Percentiles rank a stretch among this genome's conserved stretches.
These are phyloP conservation scores for Rhinopomastus cyanomelas DNA, from an alignment of 2,113 vertebrate species.

Conservation along the genomic window DNA sequence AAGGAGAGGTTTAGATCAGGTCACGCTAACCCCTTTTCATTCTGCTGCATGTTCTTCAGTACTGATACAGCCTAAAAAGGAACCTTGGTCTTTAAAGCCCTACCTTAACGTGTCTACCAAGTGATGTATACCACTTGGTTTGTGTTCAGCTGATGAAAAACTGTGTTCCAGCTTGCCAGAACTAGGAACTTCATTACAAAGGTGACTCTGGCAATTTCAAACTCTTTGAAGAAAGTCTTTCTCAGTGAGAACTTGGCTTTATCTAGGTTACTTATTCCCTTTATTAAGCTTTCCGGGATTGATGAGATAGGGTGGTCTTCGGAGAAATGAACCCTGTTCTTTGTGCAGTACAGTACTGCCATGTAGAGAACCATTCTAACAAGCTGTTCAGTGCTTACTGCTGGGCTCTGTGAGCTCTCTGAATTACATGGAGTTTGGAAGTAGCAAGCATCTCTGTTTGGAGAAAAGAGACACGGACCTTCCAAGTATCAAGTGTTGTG, in stretches of 20 bases:
- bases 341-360: background rate
- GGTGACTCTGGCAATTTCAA: background rate
- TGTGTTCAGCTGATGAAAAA: background rate
- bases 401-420: background rate
- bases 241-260: background rate
- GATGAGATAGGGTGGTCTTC: background rate
- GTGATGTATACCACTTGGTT: background rate
- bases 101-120: slow-evolving; percentile 29
- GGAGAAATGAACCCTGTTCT: background rate
- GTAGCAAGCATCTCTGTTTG: background rate
- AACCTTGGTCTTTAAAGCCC: slow-evolving; percentile 19
- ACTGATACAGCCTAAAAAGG: slow-evolving; percentile 54
- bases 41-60: slow-evolving; percentile 1
- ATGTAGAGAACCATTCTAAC: background rate
- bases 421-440: background rate
- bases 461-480: background rate
- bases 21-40: slow-evolving; percentile 55
- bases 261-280: background rate
- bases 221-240: background rate
- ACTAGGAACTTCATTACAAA: background rate
- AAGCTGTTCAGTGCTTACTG: background rate
- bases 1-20: slow-evolving; percentile 42
- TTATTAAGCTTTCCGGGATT: background rate
- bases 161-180: background rate
- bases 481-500: background rate